Conservation (phyloP, 2,888 invertebrate genomes). For the Machimus atricapillus region DNA sequence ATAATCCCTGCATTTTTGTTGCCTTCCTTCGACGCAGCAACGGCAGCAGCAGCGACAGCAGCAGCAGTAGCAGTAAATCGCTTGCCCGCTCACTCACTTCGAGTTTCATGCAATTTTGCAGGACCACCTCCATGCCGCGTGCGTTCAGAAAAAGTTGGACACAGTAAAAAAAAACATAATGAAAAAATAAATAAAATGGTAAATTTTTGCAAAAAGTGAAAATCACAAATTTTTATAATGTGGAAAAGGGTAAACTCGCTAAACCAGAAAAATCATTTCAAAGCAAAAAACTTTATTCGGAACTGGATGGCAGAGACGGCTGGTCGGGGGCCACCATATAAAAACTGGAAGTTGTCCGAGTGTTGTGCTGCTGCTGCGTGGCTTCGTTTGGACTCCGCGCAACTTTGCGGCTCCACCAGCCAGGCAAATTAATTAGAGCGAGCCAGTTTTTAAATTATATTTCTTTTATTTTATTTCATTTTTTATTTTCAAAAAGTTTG, state of each 20-base stretch:
- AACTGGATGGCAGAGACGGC: neutral
- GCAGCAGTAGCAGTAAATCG: neutral
- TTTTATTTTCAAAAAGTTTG: neutral
- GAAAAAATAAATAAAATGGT: neutral
- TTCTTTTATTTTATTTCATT: neutral
- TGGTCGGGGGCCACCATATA: neutral
- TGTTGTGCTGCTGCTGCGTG: neutral
- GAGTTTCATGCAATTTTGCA: neutral
- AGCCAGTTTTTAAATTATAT: neutral
- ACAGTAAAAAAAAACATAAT: neutral
- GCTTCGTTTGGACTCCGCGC: neutral
- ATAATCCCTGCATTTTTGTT: neutral
- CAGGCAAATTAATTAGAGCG: conserved; percentile 5
- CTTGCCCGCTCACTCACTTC: neutral
- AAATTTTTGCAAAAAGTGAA: conserved; percentile 10
- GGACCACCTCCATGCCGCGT: neutral
- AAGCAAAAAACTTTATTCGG: neutral
- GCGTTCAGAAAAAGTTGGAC: neutral
- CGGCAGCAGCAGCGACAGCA: neutral
- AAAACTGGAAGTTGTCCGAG: neutral
- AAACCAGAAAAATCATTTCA: conserved; percentile 27
- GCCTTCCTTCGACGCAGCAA: neutral
- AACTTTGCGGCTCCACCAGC: neutral
- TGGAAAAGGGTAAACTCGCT: conserved; percentile 5
- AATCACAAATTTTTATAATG: conserved; percentile 11